phyloP scores from a whole-genome alignment of 2,888 invertebrate species.

The Malacosoma neustria region DNA sequence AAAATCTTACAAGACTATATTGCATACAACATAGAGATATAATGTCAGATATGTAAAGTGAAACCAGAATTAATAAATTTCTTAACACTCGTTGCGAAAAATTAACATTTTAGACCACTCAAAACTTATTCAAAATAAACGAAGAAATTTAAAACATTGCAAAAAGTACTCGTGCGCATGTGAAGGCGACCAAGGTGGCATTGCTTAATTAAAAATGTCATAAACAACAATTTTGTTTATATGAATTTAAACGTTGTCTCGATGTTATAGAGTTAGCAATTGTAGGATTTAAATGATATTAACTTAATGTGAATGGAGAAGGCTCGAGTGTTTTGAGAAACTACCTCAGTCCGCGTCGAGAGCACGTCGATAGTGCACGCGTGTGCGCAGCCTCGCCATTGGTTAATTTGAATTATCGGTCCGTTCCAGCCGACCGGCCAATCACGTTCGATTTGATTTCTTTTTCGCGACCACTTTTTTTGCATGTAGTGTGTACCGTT shows the following conservation, averaged over 20 bases:
- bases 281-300: slow-evolving; percentile 14
- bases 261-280: slow-evolving; percentile 14
- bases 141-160: slow-evolving; percentile 44
- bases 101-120: slow-evolving; percentile 2
- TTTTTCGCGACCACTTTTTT: slow-evolving; percentile 52
- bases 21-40: too few species aligned
- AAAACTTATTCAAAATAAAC: slow-evolving; percentile 21
- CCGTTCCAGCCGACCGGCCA: slow-evolving; percentile 45
- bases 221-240: slow-evolving; percentile 14
- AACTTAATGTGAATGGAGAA: slow-evolving; percentile 61
- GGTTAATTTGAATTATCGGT: slow-evolving; percentile 47
- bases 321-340: slow-evolving; percentile 61
- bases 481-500: slow-evolving; percentile 50
- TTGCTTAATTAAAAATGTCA: slow-evolving; percentile 24
- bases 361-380: slow-evolving; percentile 47
- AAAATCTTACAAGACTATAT: too few species aligned
- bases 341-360: slow-evolving; percentile 54
- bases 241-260: slow-evolving; percentile 6
- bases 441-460: slow-evolving; percentile 54
- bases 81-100: slow-evolving; percentile 1
- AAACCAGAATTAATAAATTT: not conserved
- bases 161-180: slow-evolving; percentile 64
- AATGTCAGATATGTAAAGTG: not conserved
- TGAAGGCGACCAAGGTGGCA: slow-evolving; percentile 66
- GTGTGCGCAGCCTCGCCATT: slow-evolving; percentile 34